Evolutionary conservation across 2,888 invertebrate species (phyloP).

Genomic region (Nemapogon koenigi): DNA sequence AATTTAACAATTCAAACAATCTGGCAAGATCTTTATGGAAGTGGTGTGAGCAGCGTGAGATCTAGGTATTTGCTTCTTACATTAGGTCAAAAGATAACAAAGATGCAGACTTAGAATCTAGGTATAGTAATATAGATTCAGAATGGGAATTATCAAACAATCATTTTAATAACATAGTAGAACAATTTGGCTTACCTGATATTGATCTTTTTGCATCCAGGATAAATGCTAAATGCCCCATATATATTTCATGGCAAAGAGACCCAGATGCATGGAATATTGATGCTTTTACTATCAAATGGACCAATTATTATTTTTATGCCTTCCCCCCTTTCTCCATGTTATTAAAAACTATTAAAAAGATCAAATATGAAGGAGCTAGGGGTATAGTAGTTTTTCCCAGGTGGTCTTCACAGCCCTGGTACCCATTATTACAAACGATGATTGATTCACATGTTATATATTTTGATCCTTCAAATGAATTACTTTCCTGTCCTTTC

Average conservation of each 20-base stretch:
- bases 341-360: constrained; percentile 14
- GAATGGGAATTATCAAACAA: constrained; percentile 9
- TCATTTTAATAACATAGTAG: constrained; percentile 10
- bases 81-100: constrained; percentile 13
- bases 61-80: constrained; percentile 9
- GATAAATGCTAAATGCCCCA: constrained; percentile 11
- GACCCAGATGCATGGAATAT: constrained; percentile 13
- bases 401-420: constrained; percentile 5
- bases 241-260: constrained; percentile 13
- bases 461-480: neutral
- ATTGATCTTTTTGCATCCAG: constrained; percentile 12
- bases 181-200: constrained; percentile 4
- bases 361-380: constrained; percentile 10
- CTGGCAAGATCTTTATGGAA: neutral
- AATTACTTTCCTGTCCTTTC: constrained; percentile 7
- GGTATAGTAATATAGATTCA: constrained; percentile 8
- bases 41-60: neutral
- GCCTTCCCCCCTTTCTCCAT: constrained; percentile 14
- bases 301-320: constrained; percentile 13
- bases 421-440: neutral
- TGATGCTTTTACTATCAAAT: constrained; percentile 14
- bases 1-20: neutral
- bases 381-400: constrained; percentile 6
- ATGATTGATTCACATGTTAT: neutral
- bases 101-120: constrained; percentile 12